Percentiles rank a stretch among this genome's conserved stretches.
phyloP scores from a whole-genome alignment of 1,140 invertebrate genomes.

The Drosophila obscura region DNA sequence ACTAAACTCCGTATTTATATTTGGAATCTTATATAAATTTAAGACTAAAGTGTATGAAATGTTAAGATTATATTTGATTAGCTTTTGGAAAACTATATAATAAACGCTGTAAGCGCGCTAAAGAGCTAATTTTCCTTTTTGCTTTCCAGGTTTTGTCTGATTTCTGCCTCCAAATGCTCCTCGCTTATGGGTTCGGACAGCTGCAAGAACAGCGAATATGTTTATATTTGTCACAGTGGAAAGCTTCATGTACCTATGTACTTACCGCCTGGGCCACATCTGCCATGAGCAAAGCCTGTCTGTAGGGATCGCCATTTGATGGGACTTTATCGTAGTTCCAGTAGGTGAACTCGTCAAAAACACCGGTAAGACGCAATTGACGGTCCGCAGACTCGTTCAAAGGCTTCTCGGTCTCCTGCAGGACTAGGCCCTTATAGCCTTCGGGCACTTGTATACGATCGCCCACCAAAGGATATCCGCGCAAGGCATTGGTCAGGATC shows the following conservation, averaged over 20 bases:
- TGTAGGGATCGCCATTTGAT: constrained; percentile 87
- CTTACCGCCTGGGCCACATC: constrained; percentile 88
- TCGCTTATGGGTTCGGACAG: constrained; percentile 39
- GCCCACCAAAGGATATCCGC: constrained; percentile 88
- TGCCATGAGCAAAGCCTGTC: constrained; percentile 88
- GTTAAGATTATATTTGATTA: constrained; percentile 68
- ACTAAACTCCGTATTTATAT: constrained; percentile 42
- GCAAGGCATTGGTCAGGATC: constrained; percentile 85
- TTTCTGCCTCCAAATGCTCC: constrained; percentile 47
- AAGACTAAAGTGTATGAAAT: constrained; percentile 59
- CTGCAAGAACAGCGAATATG: constrained; percentile 13
- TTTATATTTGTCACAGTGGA: too few species aligned
- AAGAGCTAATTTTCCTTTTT: constrained; percentile 45
- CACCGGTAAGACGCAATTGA: constrained; percentile 86
- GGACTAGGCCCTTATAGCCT: constrained; percentile 86
- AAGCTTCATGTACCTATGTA: neutral
- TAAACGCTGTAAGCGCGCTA: constrained; percentile 67
- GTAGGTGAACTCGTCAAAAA: constrained; percentile 88
- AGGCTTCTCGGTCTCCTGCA: constrained; percentile 86
- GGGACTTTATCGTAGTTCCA: constrained; percentile 92
- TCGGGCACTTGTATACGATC: constrained; percentile 85
- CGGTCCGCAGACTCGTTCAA: constrained; percentile 85
- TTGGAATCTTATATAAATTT: constrained; percentile 65
- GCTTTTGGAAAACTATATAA: constrained; percentile 74
- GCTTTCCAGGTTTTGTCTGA: constrained; percentile 39